phyloP scores from a whole-genome alignment of 2,888 invertebrate species.

The Taenaris catops region DNA sequence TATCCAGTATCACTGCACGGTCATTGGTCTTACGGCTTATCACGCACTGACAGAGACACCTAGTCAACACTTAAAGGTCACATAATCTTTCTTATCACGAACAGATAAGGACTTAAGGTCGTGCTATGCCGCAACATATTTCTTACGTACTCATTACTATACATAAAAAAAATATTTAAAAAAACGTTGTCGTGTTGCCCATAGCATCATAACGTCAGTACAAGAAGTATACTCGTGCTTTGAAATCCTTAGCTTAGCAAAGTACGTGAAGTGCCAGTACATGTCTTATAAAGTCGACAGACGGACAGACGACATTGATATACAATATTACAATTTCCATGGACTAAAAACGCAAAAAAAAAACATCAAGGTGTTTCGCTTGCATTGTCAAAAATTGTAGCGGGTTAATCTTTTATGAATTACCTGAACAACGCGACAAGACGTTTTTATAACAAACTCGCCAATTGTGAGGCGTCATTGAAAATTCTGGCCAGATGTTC shows the following conservation, averaged over 20 bases:
- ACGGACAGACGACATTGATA: no score
- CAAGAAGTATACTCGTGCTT: no score
- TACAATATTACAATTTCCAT: no score
- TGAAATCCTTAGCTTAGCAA: no score
- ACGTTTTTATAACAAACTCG: slow-evolving; percentile 53
- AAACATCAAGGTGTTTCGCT: slow-evolving; percentile 59
- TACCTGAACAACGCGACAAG: slow-evolving; percentile 60
- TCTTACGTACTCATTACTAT: slow-evolving; percentile 20
- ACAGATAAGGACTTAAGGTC: slow-evolving; percentile 69
- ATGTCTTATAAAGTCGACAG: no score
- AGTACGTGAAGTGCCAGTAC: no score
- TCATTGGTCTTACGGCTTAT: slow-evolving; percentile 69
- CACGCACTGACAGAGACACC: slow-evolving; percentile 47
- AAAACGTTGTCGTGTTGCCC: no score
- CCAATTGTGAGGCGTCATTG: slow-evolving; percentile 39
- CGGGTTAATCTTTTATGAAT: slow-evolving; percentile 74
- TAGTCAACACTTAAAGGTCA: slow-evolving; percentile 71
- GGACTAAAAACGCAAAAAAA: slow-evolving; percentile 32
- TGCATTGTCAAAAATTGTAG: slow-evolving; percentile 54
- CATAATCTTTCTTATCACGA: slow-evolving; percentile 62
- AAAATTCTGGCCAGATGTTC: slow-evolving; percentile 62
- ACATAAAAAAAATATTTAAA: no score
- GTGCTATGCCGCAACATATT: slow-evolving; percentile 49
- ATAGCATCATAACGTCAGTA: no score
- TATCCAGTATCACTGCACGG: slow-evolving; percentile 45